A percentile compares a stretch with the other conserved stretches of the same genome.
Evolutionary conservation across 2,797 vertebrate genomes (phyloP).

Genomic region (Poeciliopsis infans): DNA sequence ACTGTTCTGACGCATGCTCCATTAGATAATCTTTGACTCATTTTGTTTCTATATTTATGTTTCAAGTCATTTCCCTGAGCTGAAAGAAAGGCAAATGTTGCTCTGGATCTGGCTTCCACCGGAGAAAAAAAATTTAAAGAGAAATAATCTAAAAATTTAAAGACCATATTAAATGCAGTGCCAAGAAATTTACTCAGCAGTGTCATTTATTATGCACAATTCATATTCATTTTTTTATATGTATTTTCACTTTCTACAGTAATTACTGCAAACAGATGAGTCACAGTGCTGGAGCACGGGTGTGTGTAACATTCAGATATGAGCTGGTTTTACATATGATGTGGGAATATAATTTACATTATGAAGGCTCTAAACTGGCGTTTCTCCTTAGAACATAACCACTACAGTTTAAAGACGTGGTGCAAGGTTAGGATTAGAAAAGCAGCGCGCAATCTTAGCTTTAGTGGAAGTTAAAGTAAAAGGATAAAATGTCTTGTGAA

Average conservation of each 20-base stretch:
- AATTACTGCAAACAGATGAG: constrained; percentile 42
- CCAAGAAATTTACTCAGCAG: constrained; percentile 64
- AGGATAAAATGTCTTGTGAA: constrained; percentile 4
- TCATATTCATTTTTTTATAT: constrained; percentile 46
- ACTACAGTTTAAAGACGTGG: neutral
- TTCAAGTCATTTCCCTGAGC: constrained; percentile 63
- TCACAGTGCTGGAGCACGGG: constrained; percentile 52
- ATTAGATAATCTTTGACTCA: constrained; percentile 79
- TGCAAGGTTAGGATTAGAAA: constrained; percentile 4
- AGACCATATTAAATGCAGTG: constrained; percentile 70
- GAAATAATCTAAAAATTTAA: constrained; percentile 74
- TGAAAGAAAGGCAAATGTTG: constrained; percentile 65
- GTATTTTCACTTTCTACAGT: constrained; percentile 50
- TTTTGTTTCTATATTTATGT: constrained; percentile 78
- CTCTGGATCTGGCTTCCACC: constrained; percentile 67
- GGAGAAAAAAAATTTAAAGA: constrained; percentile 58
- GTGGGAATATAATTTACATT: constrained; percentile 12
- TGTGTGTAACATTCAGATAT: constrained; percentile 35
- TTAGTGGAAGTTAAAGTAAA: neutral
- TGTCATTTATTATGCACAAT: constrained; percentile 66
- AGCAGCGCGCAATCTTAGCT: neutral
- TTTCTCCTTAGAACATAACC: neutral
- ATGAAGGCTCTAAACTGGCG: neutral
- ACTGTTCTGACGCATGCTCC: constrained; percentile 68
- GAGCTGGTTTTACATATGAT: constrained; percentile 14